Evolutionary conservation across 2,888 invertebrate genomes (phyloP).

Genomic region (Athrips mouffetella): DNA sequence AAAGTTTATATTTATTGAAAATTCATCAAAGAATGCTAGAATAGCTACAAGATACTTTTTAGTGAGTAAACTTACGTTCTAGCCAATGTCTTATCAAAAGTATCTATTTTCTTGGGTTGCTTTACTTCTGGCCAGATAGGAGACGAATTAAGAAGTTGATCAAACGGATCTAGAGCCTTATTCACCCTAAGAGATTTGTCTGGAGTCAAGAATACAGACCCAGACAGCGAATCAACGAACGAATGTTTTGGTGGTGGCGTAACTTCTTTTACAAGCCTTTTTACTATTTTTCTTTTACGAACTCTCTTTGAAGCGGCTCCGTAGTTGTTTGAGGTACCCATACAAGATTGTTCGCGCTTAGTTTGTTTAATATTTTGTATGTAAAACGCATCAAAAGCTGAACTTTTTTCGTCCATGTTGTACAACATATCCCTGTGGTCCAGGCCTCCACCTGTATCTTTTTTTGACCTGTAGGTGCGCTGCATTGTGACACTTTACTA

Average conservation of each 20-base stretch:
- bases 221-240: slow-evolving; percentile 33
- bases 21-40: not conserved
- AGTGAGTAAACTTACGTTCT: slow-evolving; percentile 3
- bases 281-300: slow-evolving; percentile 65
- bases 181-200: slow-evolving; percentile 67
- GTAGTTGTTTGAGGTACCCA: slow-evolving; percentile 42
- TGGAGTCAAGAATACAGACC: slow-evolving; percentile 57
- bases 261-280: slow-evolving; percentile 53
- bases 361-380: slow-evolving; percentile 70
- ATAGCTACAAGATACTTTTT: too few species aligned
- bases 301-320: slow-evolving; percentile 47
- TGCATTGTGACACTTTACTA: slow-evolving; percentile 38
- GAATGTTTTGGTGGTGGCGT: slow-evolving; percentile 36
- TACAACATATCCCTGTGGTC: slow-evolving; percentile 54
- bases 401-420: slow-evolving; percentile 53
- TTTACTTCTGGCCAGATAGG: slow-evolving; percentile 24
- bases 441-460: slow-evolving; percentile 45
- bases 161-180: slow-evolving; percentile 59
- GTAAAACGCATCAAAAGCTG: slow-evolving; percentile 64
- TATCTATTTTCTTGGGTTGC: slow-evolving; percentile 23
- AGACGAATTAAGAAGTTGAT: slow-evolving; percentile 56
- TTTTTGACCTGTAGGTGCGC: slow-evolving; percentile 63
- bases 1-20: slow-evolving; percentile 20
- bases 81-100: slow-evolving; percentile 24
- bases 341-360: slow-evolving; percentile 57